phyloP scores from a whole-genome alignment of 2,888 invertebrate genomes.

The Torymus aiolomorphi region DNA sequence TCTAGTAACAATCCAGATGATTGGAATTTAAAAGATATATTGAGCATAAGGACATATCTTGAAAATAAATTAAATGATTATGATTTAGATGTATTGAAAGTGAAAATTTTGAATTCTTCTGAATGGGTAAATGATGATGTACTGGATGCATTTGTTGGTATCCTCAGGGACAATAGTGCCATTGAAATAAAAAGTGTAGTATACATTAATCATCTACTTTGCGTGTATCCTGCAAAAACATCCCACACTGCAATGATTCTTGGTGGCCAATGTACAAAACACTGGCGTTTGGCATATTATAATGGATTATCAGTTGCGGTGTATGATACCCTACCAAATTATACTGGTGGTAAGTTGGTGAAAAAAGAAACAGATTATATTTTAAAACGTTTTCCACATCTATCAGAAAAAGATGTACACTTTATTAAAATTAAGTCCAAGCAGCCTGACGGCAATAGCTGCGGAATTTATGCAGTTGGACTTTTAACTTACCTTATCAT shows the following conservation, averaged over 20 bases:
- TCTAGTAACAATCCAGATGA: neutral
- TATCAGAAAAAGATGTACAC: slow-evolving; percentile 2
- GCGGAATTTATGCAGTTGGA: slow-evolving; percentile 22
- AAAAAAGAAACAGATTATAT: slow-evolving; percentile 1
- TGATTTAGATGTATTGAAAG: neutral
- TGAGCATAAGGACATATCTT: neutral
- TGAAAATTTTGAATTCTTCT: neutral
- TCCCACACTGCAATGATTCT: neutral
- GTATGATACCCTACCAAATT: slow-evolving; percentile 12
- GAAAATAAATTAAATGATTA: neutral
- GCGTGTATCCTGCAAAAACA: neutral
- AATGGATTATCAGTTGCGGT: neutral
- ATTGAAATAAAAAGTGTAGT: slow-evolving; percentile 7
- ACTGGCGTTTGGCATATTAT: slow-evolving; percentile 18
- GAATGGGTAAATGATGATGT: slow-evolving; percentile 5
- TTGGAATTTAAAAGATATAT: neutral
- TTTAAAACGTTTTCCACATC: neutral
- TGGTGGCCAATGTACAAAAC: slow-evolving; percentile 1
- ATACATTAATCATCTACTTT: neutral
- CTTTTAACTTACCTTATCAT: neutral
- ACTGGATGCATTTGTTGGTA: neutral
- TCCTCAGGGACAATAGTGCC: neutral
- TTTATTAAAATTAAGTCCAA: neutral
- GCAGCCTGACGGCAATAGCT: slow-evolving; percentile 16
- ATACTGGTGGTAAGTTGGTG: too few relatives aligned